Percentiles rank a stretch among this genome's conserved stretches.
Conservation (phyloP, 2,797 vertebrate species). For the Enteromius trimaculatus region DNA sequence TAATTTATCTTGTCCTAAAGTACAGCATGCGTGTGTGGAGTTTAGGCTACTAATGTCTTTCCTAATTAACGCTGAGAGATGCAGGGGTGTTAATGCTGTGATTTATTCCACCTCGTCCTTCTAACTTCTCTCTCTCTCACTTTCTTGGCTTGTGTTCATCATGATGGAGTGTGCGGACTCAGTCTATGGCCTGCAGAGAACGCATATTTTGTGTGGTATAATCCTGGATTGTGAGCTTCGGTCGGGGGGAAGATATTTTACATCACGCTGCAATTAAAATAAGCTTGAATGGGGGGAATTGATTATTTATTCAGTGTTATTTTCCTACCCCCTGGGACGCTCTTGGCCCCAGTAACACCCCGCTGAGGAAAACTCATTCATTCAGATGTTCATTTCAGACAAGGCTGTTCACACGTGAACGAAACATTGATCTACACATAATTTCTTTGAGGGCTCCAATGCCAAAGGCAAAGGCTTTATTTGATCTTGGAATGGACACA, state of each 20-base stretch:
- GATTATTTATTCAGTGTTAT: constrained; percentile 43
- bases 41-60: constrained; percentile 51
- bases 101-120: constrained; percentile 56
- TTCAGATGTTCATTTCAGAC: constrained; percentile 28
- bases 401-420: constrained; percentile 30
- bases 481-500: constrained; percentile 7
- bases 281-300: constrained; percentile 11
- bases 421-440: constrained; percentile 27
- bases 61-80: constrained; percentile 68
- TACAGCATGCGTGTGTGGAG: not conserved
- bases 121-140: constrained; percentile 66
- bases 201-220: constrained; percentile 22
- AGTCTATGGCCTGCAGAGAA: constrained; percentile 67
- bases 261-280: constrained; percentile 22
- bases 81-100: constrained; percentile 20
- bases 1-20: constrained; percentile 23
- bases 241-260: constrained; percentile 8
- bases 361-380: constrained; percentile 37
- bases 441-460: not conserved
- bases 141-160: constrained; percentile 70
- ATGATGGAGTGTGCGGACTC: constrained; percentile 74
- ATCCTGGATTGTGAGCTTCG: constrained; percentile 23
- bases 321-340: constrained; percentile 21
- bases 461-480: constrained; percentile 21
- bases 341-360: constrained; percentile 17